These are phyloP conservation scores for Bombus picipes DNA, from an alignment of 1,140 invertebrate genomes.

Conservation along the genomic window DNA sequence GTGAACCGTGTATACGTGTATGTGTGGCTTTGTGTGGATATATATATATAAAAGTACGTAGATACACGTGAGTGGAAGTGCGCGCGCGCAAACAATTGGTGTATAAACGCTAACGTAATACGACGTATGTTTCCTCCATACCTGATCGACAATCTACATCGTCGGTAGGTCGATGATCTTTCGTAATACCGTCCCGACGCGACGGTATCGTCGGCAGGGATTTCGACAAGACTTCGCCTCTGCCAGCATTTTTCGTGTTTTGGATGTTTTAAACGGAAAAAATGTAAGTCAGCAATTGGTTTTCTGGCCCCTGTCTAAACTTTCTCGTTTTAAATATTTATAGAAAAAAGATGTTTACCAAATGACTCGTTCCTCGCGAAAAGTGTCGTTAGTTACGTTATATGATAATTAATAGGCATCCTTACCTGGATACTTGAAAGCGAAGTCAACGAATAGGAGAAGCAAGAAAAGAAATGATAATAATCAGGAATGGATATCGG, in stretches of 20 bases:
- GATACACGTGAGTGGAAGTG: neutral
- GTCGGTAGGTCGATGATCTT: constrained; percentile 40
- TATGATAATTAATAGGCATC: too few species aligned
- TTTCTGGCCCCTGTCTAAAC: too few species aligned
- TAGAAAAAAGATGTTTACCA: too few species aligned
- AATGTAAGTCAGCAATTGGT: constrained; percentile 71
- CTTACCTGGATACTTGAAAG: too few species aligned
- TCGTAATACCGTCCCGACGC: constrained; percentile 16
- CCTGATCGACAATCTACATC: constrained; percentile 40
- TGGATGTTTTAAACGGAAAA: constrained; percentile 76
- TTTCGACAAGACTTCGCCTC: constrained; percentile 26
- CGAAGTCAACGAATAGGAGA: neutral
- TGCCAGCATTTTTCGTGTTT: constrained; percentile 64
- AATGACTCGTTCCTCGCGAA: too few species aligned
- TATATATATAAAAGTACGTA: neutral
- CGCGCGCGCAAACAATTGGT: constrained; percentile 12
- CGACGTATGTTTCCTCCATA: constrained; percentile 28
- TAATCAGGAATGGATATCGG: constrained; percentile 61
- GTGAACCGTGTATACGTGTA: constrained; percentile 18
- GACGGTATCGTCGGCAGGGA: constrained; percentile 13
- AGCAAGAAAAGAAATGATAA: constrained; percentile 37
- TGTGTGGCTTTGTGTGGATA: constrained; percentile 18
- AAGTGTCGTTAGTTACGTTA: too few species aligned
- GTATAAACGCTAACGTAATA: constrained; percentile 44
- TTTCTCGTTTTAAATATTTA: too few species aligned